Percentiles rank a stretch among this genome's conserved stretches.
Conservation (phyloP, 37 sponge, comb jelly and placozoan genomes). For the Cladorhizidae sp. region DNA sequence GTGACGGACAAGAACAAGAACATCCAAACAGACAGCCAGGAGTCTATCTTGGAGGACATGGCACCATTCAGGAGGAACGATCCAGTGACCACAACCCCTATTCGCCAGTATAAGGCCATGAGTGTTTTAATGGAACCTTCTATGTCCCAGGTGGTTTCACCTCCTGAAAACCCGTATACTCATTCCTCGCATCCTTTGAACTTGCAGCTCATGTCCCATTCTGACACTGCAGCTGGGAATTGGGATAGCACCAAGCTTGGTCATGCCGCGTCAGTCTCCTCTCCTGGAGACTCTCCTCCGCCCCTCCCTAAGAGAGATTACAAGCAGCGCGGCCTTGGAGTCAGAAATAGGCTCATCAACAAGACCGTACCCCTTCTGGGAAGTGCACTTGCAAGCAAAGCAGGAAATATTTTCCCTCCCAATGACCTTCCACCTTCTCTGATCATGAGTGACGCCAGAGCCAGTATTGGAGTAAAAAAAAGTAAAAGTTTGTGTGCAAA, state of each 20-base stretch:
- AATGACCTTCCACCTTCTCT: neutral
- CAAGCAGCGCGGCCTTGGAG: neutral
- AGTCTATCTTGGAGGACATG: slow-evolving; percentile 27
- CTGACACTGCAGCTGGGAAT: slow-evolving; percentile 1
- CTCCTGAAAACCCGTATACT: neutral
- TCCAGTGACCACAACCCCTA: neutral
- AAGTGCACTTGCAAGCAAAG: neutral
- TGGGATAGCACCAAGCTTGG: neutral
- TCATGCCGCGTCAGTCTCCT: neutral
- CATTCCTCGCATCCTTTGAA: slow-evolving; percentile 4
- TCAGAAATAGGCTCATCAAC: neutral
- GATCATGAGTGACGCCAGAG: neutral
- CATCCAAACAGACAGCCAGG: slow-evolving; percentile 18
- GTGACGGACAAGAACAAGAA: neutral
- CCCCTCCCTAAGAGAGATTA: slow-evolving; percentile 8
- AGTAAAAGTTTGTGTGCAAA: neutral
- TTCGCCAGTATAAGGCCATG: neutral
- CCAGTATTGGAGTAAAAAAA: neutral
- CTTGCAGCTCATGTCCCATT: neutral
- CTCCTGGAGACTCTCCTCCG: slow-evolving; percentile 12
- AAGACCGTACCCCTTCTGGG: neutral
- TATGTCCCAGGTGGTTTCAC: neutral
- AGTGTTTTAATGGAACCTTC: slow-evolving; percentile 23
- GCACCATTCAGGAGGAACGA: slow-evolving; percentile 16
- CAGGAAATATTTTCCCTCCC: neutral